phyloP scores from a whole-genome alignment of 2,888 invertebrate genomes.

The Caenorhabditis panamensis region DNA sequence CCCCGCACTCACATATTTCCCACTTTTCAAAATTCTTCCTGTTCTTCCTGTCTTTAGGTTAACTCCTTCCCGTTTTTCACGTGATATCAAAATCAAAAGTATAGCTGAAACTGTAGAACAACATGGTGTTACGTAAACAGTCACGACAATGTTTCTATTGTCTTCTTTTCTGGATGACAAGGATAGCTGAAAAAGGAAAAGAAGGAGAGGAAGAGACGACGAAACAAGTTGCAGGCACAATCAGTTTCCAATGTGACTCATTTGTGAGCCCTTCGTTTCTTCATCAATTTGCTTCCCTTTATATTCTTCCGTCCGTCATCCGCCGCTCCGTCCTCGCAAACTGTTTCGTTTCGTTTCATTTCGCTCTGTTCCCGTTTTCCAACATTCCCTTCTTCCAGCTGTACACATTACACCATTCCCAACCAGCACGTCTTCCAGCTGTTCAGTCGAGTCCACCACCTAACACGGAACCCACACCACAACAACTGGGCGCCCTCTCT shows the following conservation, averaged over 20 bases:
- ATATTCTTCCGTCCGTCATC: background rate
- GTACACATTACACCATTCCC: background rate
- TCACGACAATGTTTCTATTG: conserved; percentile 9
- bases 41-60: background rate
- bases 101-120: background rate
- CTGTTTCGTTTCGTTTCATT: background rate
- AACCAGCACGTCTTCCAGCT: background rate
- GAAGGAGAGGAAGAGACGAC: background rate
- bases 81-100: background rate
- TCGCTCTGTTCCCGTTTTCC: too few relatives aligned
- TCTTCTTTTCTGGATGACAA: background rate
- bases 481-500: background rate
- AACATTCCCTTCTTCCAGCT: background rate
- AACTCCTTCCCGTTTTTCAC: background rate
- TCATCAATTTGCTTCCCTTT: conserved; percentile 5
- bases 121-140: conserved; percentile 4
- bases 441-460: background rate
- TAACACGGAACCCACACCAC: background rate
- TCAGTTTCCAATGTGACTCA: conserved; percentile 6
- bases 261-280: conserved; percentile 3
- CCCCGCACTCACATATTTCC: background rate
- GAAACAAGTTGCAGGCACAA: background rate
- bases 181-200: background rate
- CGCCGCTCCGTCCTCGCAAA: background rate
- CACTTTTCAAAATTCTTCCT: conserved; percentile 1